Percentiles rank a stretch among this genome's conserved stretches.
Conservation (phyloP, 92 coral and sea anemone genomes). For the Paramuricea clavata region DNA sequence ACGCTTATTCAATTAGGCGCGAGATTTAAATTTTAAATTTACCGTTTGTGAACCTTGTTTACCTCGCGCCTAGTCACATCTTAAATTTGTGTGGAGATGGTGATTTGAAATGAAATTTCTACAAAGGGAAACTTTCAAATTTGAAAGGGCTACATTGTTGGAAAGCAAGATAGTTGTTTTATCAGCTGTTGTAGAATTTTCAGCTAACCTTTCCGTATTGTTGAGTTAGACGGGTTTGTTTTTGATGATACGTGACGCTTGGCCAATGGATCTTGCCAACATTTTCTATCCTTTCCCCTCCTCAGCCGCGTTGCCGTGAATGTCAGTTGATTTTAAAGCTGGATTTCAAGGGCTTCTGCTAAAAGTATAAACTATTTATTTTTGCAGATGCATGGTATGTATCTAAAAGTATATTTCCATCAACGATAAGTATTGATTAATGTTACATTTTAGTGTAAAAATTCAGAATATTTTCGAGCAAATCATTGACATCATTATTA, state of each 20-base stretch:
- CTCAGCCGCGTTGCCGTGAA: too few species aligned
- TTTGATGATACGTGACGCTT: not conserved
- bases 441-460: too few species aligned
- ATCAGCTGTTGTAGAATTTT: not conserved
- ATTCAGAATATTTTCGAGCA: too few species aligned
- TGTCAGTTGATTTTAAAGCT: too few species aligned
- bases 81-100: not conserved
- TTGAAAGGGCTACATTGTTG: not conserved
- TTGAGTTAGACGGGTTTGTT: not conserved
- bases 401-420: too few species aligned
- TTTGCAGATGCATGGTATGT: too few species aligned
- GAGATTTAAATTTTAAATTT: not conserved
- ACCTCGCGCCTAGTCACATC: not conserved
- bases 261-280: not conserved
- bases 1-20: not conserved
- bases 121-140: not conserved
- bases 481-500: too few species aligned
- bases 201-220: not conserved
- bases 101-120: not conserved
- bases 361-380: too few species aligned
- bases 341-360: too few species aligned
- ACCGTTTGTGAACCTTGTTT: not conserved
- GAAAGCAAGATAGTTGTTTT: not conserved
- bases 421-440: too few species aligned
- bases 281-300: not conserved